These are phyloP conservation scores for Darevskia nairensis DNA, from an alignment of 2,797 vertebrate species.

Conservation along the genomic window DNA sequence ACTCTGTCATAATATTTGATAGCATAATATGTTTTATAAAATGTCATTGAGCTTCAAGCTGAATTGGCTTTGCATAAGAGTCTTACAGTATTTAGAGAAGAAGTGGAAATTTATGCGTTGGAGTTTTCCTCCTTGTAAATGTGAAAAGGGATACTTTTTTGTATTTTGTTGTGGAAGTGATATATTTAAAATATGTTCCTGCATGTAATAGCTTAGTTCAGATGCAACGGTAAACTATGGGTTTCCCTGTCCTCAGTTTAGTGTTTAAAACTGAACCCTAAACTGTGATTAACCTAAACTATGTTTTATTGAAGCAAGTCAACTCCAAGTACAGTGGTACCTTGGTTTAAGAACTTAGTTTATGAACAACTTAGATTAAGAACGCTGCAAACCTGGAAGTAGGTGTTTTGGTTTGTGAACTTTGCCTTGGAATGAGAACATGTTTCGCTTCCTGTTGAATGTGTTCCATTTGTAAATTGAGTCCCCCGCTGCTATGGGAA, in stretches of 20 bases:
- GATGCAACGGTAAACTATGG: neutral
- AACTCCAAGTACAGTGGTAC: neutral
- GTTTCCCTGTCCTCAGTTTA: neutral
- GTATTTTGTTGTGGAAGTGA: slow-evolving; percentile 27
- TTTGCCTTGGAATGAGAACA: no score
- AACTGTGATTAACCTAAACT: neutral
- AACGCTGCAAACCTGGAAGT: no score
- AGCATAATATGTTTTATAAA: slow-evolving; percentile 62
- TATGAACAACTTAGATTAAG: no score
- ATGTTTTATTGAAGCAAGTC: neutral
- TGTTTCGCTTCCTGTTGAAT: no score
- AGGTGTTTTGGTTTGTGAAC: no score
- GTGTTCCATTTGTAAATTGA: no score
- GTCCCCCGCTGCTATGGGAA: no score
- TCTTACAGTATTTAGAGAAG: slow-evolving; percentile 9
- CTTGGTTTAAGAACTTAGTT: no score
- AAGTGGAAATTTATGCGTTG: slow-evolving; percentile 60
- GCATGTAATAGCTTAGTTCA: neutral
- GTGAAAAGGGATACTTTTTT: slow-evolving; percentile 48
- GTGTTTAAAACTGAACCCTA: neutral
- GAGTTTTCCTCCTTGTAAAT: slow-evolving; percentile 27
- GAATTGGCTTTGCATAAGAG: slow-evolving; percentile 13
- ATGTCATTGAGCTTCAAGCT: slow-evolving; percentile 31
- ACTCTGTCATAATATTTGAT: slow-evolving; percentile 53
- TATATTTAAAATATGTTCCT: neutral